Evolutionary conservation across 1,140 invertebrate species (phyloP).

Genomic region (Polypedilum pembai): DNA sequence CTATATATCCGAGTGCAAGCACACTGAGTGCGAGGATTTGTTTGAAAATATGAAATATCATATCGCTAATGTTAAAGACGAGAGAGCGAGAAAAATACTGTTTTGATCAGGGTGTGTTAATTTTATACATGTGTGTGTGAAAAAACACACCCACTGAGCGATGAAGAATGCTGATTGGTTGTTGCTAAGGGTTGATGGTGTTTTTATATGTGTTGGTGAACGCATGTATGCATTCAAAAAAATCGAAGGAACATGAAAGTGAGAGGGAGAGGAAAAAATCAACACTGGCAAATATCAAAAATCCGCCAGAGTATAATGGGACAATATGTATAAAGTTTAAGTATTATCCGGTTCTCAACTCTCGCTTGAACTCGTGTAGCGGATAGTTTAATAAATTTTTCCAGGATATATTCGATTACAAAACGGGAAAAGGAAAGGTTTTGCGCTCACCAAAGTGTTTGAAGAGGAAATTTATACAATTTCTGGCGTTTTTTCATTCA

Average conservation of each 20-base stretch:
- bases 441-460: conserved; percentile 16
- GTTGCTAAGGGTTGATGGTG: not conserved
- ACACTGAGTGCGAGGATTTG: not conserved
- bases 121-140: no score
- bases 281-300: conserved; percentile 17
- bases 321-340: conserved; percentile 29
- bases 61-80: not conserved
- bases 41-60: not conserved
- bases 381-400: conserved; percentile 28
- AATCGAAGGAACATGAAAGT: not conserved
- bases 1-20: not conserved
- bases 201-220: not conserved
- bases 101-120: no score
- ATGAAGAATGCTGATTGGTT: not conserved
- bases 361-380: conserved; percentile 23
- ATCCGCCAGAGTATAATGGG: not conserved
- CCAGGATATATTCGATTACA: conserved; percentile 28
- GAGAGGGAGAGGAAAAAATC: not conserved
- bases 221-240: not conserved
- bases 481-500: conserved; percentile 17
- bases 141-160: conserved; percentile 12
- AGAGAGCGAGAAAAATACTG: not conserved
- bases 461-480: conserved; percentile 19
- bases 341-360: conserved; percentile 27
- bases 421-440: conserved; percentile 12